Evolutionary conservation across 2,888 invertebrate species (phyloP).

Genomic region (Drosophila macrospina): DNA sequence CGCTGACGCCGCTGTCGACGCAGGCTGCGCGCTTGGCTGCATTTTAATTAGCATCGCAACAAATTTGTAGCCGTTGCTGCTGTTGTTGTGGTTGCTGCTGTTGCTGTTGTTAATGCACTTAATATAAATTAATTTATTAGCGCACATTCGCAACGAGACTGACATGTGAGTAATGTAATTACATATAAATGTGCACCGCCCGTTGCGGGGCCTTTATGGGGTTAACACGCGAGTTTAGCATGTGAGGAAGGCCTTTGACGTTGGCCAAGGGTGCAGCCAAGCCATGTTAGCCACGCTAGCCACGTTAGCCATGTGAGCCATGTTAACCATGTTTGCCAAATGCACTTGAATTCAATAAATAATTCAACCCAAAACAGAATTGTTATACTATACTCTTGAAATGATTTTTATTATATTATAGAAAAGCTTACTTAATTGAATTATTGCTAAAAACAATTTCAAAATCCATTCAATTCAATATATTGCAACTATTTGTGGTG

Average conservation of each 20-base stretch:
- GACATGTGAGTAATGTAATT: constrained; percentile 18
- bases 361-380: constrained; percentile 22
- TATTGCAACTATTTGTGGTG: too few relatives aligned
- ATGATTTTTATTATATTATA: too few relatives aligned
- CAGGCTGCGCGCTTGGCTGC: constrained; percentile 50
- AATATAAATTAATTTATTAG: constrained; percentile 43
- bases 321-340: constrained; percentile 25
- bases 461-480: too few relatives aligned
- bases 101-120: constrained; percentile 42
- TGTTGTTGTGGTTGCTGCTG: constrained; percentile 5
- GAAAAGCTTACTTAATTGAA: too few relatives aligned
- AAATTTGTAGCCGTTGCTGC: constrained; percentile 25
- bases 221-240: constrained; percentile 18
- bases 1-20: neutral
- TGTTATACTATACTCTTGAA: neutral
- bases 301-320: neutral
- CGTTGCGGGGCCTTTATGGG: constrained; percentile 15
- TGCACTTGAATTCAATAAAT: constrained; percentile 33
- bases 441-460: too few relatives aligned
- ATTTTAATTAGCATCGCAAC: constrained; percentile 62
- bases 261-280: neutral
- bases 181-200: too few relatives aligned
- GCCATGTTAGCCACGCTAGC: constrained; percentile 18
- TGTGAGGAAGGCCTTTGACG: constrained; percentile 2
- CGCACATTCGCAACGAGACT: constrained; percentile 15